Evolutionary conservation across 2,888 invertebrate genomes (phyloP).

Genomic region (Malthinus seriepunctatus): DNA sequence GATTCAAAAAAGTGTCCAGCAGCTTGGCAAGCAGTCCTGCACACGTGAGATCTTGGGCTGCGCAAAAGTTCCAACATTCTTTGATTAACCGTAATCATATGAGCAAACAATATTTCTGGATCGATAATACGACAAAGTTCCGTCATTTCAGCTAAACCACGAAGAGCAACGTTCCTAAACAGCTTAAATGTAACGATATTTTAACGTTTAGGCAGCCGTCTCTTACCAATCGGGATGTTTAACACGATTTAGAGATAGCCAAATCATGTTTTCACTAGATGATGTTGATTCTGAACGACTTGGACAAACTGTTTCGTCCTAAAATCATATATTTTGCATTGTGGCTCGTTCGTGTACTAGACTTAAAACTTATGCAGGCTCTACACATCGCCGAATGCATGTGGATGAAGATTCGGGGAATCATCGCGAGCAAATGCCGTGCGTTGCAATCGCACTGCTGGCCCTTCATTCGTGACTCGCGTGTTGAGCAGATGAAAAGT

Average conservation of each 20-base stretch:
- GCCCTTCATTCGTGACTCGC: no score
- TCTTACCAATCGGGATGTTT: slow-evolving; percentile 45
- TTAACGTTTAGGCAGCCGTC: background rate
- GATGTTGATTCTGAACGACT: slow-evolving; percentile 13
- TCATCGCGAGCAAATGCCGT: no score
- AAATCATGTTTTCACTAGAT: slow-evolving; percentile 29
- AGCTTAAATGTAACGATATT: background rate
- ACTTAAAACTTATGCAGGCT: no score
- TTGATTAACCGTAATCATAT: slow-evolving; percentile 52
- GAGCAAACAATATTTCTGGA: slow-evolving; percentile 41
- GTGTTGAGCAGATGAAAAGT: background rate
- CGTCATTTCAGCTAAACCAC: slow-evolving; percentile 50
- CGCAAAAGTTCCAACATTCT: slow-evolving; percentile 50
- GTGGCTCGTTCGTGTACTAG: no score
- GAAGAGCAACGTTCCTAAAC: slow-evolving; percentile 45
- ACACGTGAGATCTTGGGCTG: slow-evolving; percentile 53
- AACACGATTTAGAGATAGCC: slow-evolving; percentile 38
- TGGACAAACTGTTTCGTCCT: slow-evolving; percentile 19
- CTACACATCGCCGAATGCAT: no score
- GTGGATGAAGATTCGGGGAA: no score
- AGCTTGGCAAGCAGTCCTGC: slow-evolving; percentile 53
- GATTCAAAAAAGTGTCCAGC: slow-evolving; percentile 53
- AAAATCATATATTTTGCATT: slow-evolving; percentile 2
- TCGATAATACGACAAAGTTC: slow-evolving; percentile 44
- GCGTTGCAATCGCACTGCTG: no score